phyloP scores from a whole-genome alignment of 2,113 vertebrate genomes.

The human (Homo sapiens) region GRCh38 chr5:167013501-167014000 shows the following conservation, averaged over 20 bases:
- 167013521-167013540: too few species aligned
- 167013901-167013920: not conserved
- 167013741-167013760: not conserved
- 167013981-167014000: not conserved
- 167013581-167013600: too few species aligned
- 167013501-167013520: not conserved
- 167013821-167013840: not conserved
- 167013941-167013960: not conserved
- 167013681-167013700: too few species aligned
- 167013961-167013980: not conserved
- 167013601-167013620: too few species aligned
- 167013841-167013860: not conserved
- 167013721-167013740: not conserved
- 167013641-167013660: too few species aligned
- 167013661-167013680: too few species aligned
- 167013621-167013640: too few species aligned
- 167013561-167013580: too few species aligned
- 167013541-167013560: too few species aligned
- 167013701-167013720: not conserved
- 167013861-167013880: not conserved
- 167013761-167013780: too few species aligned
- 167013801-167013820: not conserved
- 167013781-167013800: not conserved
- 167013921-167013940: not conserved
- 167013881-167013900: not conserved